These are phyloP conservation scores for Otolemur crassicaudatus DNA, from an alignment of 2,797 vertebrate species.

Conservation along the genomic window DNA sequence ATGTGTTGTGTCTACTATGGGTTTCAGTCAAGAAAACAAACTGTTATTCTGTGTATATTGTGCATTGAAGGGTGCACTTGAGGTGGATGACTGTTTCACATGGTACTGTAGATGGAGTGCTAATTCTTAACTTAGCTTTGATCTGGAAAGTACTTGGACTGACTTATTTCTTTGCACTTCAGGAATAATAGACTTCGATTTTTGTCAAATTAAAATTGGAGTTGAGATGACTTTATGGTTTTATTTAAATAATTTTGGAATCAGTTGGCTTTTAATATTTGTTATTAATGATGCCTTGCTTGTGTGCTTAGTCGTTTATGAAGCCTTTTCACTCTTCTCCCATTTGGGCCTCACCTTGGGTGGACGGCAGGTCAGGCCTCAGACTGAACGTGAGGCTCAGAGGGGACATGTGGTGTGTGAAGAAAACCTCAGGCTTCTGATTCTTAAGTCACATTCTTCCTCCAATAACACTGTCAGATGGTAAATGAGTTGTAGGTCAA, in stretches of 20 bases:
- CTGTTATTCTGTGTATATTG: background rate
- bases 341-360: background rate
- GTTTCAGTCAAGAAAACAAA: conserved; percentile 46
- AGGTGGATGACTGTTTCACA: background rate
- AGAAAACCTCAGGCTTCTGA: background rate
- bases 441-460: background rate
- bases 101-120: background rate
- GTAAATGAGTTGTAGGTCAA: background rate
- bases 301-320: background rate
- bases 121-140: background rate
- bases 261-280: background rate
- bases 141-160: background rate
- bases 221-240: background rate
- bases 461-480: background rate
- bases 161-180: background rate
- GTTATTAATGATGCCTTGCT: background rate
- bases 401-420: background rate
- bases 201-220: conserved; percentile 38
- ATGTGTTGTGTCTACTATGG: background rate
- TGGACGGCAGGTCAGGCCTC: background rate
- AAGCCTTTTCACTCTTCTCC: background rate
- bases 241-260: conserved; percentile 21
- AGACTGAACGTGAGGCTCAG: background rate
- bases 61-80: background rate
- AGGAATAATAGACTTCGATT: background rate